phyloP scores from a whole-genome alignment of 2,113 vertebrate genomes.

The Sitta europaea region DNA sequence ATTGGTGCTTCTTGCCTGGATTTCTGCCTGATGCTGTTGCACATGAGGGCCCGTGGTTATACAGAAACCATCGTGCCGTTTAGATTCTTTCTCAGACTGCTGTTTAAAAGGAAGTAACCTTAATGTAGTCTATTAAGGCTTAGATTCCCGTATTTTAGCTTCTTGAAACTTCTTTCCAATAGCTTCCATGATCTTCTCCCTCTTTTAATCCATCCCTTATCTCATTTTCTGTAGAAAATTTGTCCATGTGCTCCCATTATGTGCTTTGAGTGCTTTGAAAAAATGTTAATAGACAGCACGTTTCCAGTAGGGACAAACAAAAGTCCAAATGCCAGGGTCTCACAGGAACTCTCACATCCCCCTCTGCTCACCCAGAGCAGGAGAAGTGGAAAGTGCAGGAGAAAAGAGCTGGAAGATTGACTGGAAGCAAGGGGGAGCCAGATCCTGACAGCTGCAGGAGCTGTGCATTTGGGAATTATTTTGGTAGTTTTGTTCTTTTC shows the following conservation, averaged over 20 bases:
- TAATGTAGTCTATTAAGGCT: background rate
- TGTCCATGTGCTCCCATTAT: background rate
- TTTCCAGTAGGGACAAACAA: background rate
- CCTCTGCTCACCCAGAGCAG: background rate
- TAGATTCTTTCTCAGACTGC: background rate
- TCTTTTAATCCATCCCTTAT: background rate
- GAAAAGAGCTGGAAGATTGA: background rate
- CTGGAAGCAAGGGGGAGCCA: background rate
- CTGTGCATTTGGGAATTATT: background rate
- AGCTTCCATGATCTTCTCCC: background rate
- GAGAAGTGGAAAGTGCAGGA: background rate
- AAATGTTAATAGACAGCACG: background rate
- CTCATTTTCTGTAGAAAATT: background rate
- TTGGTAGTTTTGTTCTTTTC: background rate
- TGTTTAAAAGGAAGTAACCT: background rate
- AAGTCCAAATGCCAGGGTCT: conserved; percentile 14
- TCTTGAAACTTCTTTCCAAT: background rate
- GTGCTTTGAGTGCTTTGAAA: background rate
- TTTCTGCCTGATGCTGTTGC: background rate
- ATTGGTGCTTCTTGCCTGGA: background rate
- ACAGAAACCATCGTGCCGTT: background rate
- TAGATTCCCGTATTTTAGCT: background rate
- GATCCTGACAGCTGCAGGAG: background rate
- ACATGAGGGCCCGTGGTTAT: background rate
- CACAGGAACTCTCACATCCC: background rate